Conservation (phyloP, 2,797 vertebrate species). For the Enoplosus armatus region DNA sequence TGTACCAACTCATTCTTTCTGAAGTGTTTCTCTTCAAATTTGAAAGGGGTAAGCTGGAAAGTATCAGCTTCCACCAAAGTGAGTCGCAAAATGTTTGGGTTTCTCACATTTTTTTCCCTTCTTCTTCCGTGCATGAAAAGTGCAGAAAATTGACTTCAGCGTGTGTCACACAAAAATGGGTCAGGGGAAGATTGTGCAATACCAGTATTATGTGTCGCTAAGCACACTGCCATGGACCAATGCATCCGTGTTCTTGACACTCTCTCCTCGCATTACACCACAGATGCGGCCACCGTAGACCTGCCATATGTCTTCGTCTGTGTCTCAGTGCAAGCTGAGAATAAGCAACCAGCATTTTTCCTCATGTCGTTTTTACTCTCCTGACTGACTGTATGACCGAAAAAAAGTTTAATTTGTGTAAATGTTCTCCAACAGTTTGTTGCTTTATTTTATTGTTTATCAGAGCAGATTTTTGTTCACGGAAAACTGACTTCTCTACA, state of each 20-base stretch:
- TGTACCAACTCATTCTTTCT: constrained; percentile 40
- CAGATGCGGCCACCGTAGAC: constrained; percentile 51
- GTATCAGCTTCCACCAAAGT: constrained; percentile 48
- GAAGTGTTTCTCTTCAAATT: constrained; percentile 61
- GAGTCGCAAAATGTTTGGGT: constrained; percentile 42
- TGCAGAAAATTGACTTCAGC: constrained; percentile 59
- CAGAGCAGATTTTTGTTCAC: constrained; percentile 1
- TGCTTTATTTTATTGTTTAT: constrained; percentile 8
- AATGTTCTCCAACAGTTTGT: background rate
- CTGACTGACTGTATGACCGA: background rate
- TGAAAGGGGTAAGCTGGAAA: constrained; percentile 57
- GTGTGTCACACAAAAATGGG: constrained; percentile 67
- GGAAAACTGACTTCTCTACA: constrained; percentile 8
- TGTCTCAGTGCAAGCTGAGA: constrained; percentile 40
- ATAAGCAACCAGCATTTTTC: constrained; percentile 34
- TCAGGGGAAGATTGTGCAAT: constrained; percentile 66
- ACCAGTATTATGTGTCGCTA: constrained; percentile 68
- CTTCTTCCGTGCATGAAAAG: constrained; percentile 57
- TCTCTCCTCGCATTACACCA: constrained; percentile 46
- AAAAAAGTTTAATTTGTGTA: background rate
- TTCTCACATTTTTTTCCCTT: constrained; percentile 28
- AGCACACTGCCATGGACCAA: constrained; percentile 63
- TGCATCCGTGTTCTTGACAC: constrained; percentile 61
- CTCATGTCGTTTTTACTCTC: constrained; percentile 20
- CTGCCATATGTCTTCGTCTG: constrained; percentile 57